These are phyloP conservation scores for Marisa cornuarietis DNA, from an alignment of 1,140 invertebrate genomes.

Conservation along the genomic window DNA sequence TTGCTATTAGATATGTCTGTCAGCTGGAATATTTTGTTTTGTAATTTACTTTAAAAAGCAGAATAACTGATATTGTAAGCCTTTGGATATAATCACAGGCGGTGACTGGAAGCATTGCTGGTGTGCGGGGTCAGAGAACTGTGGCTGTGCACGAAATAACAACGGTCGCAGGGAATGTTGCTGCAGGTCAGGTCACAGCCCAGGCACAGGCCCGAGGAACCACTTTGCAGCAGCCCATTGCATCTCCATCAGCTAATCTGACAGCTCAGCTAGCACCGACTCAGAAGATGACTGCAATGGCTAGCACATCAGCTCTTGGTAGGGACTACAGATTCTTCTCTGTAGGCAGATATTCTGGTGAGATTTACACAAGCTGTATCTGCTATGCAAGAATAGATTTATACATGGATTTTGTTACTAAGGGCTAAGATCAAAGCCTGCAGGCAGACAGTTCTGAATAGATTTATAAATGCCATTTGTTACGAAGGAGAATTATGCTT, in stretches of 20 bases:
- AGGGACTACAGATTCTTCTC: constrained; percentile 18
- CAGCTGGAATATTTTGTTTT: too few relatives aligned
- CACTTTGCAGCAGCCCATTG: constrained; percentile 51
- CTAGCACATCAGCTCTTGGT: constrained; percentile 33
- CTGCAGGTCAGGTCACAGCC: constrained; percentile 37
- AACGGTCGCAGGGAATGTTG: constrained; percentile 32
- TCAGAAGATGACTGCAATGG: constrained; percentile 51
- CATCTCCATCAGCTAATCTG: constrained; percentile 67
- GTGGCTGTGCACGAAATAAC: constrained; percentile 54
- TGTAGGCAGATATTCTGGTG: not conserved
- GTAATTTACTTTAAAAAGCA: too few relatives aligned
- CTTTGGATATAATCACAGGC: constrained; percentile 35
- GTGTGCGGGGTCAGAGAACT: constrained; percentile 40
- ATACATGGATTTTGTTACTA: too few relatives aligned
- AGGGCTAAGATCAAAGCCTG: too few relatives aligned
- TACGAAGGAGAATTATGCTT: not conserved
- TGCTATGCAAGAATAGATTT: not conserved
- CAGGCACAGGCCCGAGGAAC: constrained; percentile 36
- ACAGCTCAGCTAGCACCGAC: constrained; percentile 68
- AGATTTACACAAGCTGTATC: not conserved
- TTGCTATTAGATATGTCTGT: too few relatives aligned
- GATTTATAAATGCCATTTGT: not conserved
- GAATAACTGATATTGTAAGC: not conserved
- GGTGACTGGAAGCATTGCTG: constrained; percentile 47
- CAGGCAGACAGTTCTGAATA: not conserved